Conservation (phyloP, 2,888 invertebrate genomes). For the Orthonevra nobilis region DNA sequence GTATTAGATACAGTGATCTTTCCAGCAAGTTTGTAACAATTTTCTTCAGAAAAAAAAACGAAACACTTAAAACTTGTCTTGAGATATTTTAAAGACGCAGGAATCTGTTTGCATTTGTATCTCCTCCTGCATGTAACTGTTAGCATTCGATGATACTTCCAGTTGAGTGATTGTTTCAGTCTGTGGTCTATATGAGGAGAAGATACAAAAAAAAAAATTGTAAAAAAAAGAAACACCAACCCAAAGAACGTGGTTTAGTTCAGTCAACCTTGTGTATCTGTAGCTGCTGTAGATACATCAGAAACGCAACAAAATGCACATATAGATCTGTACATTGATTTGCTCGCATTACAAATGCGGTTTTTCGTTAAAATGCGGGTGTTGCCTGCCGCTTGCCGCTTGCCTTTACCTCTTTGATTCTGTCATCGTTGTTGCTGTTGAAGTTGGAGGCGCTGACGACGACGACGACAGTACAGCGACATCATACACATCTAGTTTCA, state of each 20-base stretch:
- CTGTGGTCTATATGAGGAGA: slow-evolving; percentile 43
- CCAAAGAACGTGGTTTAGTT: slow-evolving; percentile 52
- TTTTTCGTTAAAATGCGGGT: slow-evolving; percentile 69
- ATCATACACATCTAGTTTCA: slow-evolving; percentile 59
- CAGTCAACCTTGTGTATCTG: slow-evolving; percentile 64
- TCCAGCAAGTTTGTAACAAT: slow-evolving; percentile 21
- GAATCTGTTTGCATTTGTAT: slow-evolving; percentile 29
- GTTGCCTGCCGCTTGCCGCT: slow-evolving; percentile 31
- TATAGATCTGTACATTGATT: slow-evolving; percentile 65
- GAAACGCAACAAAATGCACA: slow-evolving; percentile 23
- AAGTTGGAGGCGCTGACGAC: slow-evolving; percentile 2
- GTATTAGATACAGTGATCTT: slow-evolving; percentile 8
- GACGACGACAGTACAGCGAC: slow-evolving; percentile 24
- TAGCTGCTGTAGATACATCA: slow-evolving; percentile 37
- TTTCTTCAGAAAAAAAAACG: slow-evolving; percentile 60
- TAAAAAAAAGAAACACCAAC: too few relatives aligned
- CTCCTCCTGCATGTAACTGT: slow-evolving; percentile 22
- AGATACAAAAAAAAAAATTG: not conserved
- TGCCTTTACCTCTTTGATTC: not conserved
- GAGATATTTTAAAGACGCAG: slow-evolving; percentile 48
- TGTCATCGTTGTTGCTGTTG: slow-evolving; percentile 7
- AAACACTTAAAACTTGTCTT: slow-evolving; percentile 56
- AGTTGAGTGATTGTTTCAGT: slow-evolving; percentile 64
- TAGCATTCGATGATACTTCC: slow-evolving; percentile 53
- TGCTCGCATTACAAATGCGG: slow-evolving; percentile 67